phyloP scores from a whole-genome alignment of 2,888 invertebrate species.

The Pyrrhosoma nymphula region DNA sequence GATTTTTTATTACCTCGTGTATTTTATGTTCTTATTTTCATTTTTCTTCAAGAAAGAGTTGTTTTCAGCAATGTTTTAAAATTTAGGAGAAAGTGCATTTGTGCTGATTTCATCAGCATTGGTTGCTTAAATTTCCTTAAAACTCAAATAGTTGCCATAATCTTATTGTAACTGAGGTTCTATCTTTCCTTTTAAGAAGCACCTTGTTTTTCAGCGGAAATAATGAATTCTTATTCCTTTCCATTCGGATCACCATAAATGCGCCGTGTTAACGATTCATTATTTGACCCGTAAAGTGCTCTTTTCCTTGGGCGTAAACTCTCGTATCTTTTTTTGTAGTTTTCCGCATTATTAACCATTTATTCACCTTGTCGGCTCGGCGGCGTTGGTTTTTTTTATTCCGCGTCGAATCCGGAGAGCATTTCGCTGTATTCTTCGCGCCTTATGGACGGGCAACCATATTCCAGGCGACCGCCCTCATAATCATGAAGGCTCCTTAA shows the following conservation, averaged over 20 bases:
- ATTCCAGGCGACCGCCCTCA: not conserved
- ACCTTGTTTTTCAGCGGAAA: not conserved
- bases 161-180: not conserved
- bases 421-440: conserved; percentile 20
- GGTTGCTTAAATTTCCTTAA: not conserved
- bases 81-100: too few species aligned
- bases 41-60: too few species aligned
- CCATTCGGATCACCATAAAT: not conserved
- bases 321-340: not conserved
- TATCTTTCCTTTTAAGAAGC: not conserved
- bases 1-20: too few species aligned
- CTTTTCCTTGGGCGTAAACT: not conserved
- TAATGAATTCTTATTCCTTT: not conserved
- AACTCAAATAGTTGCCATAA: not conserved
- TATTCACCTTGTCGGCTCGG: not conserved
- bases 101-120: not conserved
- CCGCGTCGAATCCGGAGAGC: not conserved
- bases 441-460: not conserved
- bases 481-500: not conserved
- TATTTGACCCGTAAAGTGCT: not conserved
- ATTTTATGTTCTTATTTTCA: too few species aligned
- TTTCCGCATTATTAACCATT: not conserved
- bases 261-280: not conserved
- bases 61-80: too few species aligned
- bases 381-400: not conserved